Evolutionary conservation across 2,797 vertebrate genomes (phyloP), one percentile per base, ranked within the genome.

Genomic region (Trematocara caparti): DNA sequence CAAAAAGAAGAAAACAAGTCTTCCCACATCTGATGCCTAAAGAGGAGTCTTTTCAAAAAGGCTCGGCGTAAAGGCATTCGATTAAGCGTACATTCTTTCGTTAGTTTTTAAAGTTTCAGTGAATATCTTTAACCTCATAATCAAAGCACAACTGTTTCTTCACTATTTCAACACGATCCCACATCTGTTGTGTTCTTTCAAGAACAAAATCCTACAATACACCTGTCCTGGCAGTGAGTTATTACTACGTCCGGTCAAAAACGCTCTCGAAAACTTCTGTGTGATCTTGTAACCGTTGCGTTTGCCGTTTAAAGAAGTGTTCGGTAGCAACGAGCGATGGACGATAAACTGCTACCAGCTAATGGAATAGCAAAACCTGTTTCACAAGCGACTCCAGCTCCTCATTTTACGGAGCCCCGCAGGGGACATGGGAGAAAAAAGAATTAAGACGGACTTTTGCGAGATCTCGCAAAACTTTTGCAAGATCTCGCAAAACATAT

Each of bases 11-110:
- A 50, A 78, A 81, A 13, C 32, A 79, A 78, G 85, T 88, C 75
- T 90, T 88, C 88, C 83, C 78, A 81, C 47, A 8, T 86, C 86
- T 89, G 84, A 91, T 83, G 88, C 90, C 88, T 88, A 47, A 89
- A 83, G 62, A 89, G 81, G 76, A 92, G 90, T 93, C 79, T 87
- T 90, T 69, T 73, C 43, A 81, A 84, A 91, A 94, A 92, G 92
- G 90, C 92, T 94, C 88, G 86, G 86, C 81, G 90, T 91, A 84
- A 96, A 96, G 95, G 96, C 95, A 92, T 93, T 90, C 89, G 90
- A 90, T 91, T 89, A 85, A 92, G 91, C 81, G 72, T 96, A 96
- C 95, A 96, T 96, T 96, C 95, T 91, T 88, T 91, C 36, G 75
- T 74, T 89, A 53, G 81, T 84, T 92, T 59, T 90, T 89, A 93